A percentile compares a stretch with the other conserved stretches of the same genome.
Evolutionary conservation across 2,797 vertebrate species (phyloP).

Genomic region (Botia almorhae): DNA sequence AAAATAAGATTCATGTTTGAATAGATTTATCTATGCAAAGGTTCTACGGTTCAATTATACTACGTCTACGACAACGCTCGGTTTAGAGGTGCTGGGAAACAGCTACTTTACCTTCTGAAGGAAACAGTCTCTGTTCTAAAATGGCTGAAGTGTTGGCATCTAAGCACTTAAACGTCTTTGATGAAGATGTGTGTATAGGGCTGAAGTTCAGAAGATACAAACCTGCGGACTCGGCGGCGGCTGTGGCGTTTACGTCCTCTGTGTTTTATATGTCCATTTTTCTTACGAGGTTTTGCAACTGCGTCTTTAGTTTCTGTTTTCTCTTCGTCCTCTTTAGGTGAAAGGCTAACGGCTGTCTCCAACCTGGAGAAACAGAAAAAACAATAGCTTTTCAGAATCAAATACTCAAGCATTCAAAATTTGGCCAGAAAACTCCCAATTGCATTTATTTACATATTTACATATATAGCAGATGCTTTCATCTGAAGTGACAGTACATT

Average conservation of each 20-base stretch:
- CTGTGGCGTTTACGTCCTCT: slow-evolving; percentile 74
- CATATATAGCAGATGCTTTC: too few species aligned
- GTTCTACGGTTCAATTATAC: slow-evolving; percentile 15
- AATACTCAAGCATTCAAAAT: not conserved
- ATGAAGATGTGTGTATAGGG: not conserved
- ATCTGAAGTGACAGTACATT: too few species aligned
- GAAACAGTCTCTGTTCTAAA: not conserved
- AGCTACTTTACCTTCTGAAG: slow-evolving; percentile 14
- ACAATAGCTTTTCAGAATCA: not conserved
- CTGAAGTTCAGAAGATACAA: slow-evolving; percentile 50
- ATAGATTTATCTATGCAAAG: slow-evolving; percentile 16
- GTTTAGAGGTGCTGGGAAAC: not conserved
- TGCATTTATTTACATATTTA: too few species aligned
- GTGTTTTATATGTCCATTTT: slow-evolving; percentile 76
- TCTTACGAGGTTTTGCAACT: slow-evolving; percentile 63
- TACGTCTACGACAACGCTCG: slow-evolving; percentile 10
- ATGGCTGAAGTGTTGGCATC: not conserved
- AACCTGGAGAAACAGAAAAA: slow-evolving; percentile 59
- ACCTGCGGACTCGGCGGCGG: slow-evolving; percentile 80
- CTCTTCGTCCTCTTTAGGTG: slow-evolving; percentile 64
- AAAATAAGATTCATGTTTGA: slow-evolving; percentile 20
- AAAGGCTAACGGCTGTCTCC: slow-evolving; percentile 72
- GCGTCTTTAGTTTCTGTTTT: slow-evolving; percentile 58
- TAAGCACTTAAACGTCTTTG: not conserved
- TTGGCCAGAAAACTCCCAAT: too few species aligned